Percentiles rank a stretch among this genome's conserved stretches.
phyloP scores from a whole-genome alignment of 2,888 invertebrate species.

The Glyphotaelius pellucidus region DNA sequence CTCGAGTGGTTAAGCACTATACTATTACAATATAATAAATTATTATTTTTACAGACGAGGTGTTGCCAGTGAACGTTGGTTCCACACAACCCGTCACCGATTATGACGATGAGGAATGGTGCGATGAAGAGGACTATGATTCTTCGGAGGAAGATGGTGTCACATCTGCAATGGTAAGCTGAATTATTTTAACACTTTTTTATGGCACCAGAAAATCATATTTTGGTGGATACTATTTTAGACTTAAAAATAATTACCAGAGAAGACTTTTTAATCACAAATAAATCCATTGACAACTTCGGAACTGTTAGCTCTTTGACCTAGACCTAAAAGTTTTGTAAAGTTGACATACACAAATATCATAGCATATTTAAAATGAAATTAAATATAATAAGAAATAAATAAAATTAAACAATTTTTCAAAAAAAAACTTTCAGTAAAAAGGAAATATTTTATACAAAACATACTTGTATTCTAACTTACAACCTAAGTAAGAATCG shows the following conservation, averaged over 20 bases:
- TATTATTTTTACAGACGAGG: constrained; percentile 75
- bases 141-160: constrained; percentile 68
- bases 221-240: not conserved
- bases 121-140: constrained; percentile 76
- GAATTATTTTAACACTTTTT: not conserved
- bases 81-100: constrained; percentile 74
- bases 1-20: not conserved
- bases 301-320: not conserved
- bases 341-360: not conserved
- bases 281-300: not conserved
- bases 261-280: not conserved
- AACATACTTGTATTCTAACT: too few species aligned
- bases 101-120: constrained; percentile 76
- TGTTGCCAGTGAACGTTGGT: constrained; percentile 80
- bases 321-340: not conserved
- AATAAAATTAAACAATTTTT: too few species aligned
- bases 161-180: constrained; percentile 60
- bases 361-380: not conserved
- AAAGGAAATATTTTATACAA: too few species aligned
- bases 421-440: too few species aligned
- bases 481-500: too few species aligned
- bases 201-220: too few species aligned
- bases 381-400: not conserved
- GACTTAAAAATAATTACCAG: not conserved
- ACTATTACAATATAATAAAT: not conserved